Base-by-base conservation (phyloP, 2,113 vertebrate species). In the Lagopus leucura region DNA sequence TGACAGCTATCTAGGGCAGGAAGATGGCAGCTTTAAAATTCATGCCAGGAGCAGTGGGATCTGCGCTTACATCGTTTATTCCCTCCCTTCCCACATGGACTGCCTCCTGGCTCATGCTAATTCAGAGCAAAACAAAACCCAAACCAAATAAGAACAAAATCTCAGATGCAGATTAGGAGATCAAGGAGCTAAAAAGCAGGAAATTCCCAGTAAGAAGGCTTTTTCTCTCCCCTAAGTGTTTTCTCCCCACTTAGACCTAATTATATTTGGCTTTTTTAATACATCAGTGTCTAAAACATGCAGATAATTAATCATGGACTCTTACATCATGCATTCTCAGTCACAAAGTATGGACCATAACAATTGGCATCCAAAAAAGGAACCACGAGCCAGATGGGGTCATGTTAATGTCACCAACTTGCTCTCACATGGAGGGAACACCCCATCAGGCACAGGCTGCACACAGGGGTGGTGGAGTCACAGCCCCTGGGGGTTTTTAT, bases 91-190 rank as follows among this genome's bases (percentile, higher is more conserved):
- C 86, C 84, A 88, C 17, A 13, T 9, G 42, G 67, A 10, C 63
- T 64, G 38, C 52, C 86, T 94, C 86, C 65, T 75, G 83, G 60
- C 19, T 86, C 13, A 10, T 6, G 11, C 47, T 80, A 65, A 92
- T 92, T 92, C 82, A 92, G n/a, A 88, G 47, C 85, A 80, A 86
- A 94, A 86, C 73, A 91, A 90, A 86, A 19, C 4, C n/a, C 90
- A 74, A 86, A 90, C 84, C 93, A 88, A 94, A 38, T 16, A 79
- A 78, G 70, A 82, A 43, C 0, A 0, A 82, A 61, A 81, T 32
- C 64, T 91, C 79, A 81, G 86, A 88, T 95, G 88, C 69, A 95
- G 76, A 92, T 88, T 77, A 87, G 79, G 60, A 92, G 58, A 92
- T 91, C 79, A 88, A 93, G 91, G 42, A 91, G 76, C 52, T 83